A percentile compares a stretch with the other conserved stretches of the same genome.
Evolutionary conservation across 2,888 invertebrate species (phyloP).

Genomic region (Asteroscopus sphinx): DNA sequence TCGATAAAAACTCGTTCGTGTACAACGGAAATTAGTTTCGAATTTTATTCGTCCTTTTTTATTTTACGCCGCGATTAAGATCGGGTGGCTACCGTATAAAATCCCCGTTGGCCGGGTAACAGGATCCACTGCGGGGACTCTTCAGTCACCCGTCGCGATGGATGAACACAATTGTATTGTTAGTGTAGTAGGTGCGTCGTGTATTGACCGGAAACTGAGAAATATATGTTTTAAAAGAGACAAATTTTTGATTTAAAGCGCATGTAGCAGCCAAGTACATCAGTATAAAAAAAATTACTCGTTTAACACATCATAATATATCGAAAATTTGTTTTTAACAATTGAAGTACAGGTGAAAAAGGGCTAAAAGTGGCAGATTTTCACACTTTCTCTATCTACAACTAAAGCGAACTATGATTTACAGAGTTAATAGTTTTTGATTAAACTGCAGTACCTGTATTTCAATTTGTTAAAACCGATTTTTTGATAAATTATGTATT

Average conservation of each 20-base stretch:
- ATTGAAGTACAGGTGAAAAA: too few relatives aligned
- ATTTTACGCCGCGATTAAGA: conserved; percentile 67
- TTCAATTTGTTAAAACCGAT: too few relatives aligned
- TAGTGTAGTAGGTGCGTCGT: conserved; percentile 53
- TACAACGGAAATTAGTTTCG: conserved; percentile 68
- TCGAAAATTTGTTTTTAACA: too few relatives aligned
- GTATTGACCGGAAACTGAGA: conserved; percentile 53
- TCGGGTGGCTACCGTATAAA: conserved; percentile 75
- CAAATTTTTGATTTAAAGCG: not conserved
- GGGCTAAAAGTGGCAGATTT: too few relatives aligned
- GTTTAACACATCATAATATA: too few relatives aligned
- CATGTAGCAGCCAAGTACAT: too few relatives aligned
- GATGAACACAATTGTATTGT: conserved; percentile 62
- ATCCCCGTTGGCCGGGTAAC: conserved; percentile 67
- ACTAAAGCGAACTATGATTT: too few relatives aligned
- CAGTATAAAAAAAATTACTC: too few relatives aligned
- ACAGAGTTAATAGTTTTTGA: too few relatives aligned
- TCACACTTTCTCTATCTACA: too few relatives aligned
- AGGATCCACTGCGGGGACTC: conserved; percentile 61
- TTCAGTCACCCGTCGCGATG: conserved; percentile 61
- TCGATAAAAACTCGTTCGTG: conserved; percentile 63
- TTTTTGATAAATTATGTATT: too few relatives aligned
- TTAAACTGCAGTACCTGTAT: too few relatives aligned
- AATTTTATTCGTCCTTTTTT: conserved; percentile 63
- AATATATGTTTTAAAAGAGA: not conserved